A percentile compares a stretch with the other conserved stretches of the same genome.
Conservation (phyloP, 2,113 vertebrate genomes). For the Numenius arquata region DNA sequence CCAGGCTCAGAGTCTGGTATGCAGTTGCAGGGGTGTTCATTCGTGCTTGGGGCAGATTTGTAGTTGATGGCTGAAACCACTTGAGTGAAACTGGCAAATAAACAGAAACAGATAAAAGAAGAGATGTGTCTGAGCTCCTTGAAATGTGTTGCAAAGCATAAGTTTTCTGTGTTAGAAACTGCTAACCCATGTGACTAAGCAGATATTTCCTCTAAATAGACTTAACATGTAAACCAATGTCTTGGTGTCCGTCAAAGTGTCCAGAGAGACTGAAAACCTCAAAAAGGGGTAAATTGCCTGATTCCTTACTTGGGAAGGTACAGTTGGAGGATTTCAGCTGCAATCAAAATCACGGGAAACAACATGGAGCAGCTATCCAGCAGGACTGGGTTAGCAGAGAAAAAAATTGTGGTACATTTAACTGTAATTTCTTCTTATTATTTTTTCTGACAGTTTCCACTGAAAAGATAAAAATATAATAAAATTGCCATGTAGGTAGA, state of each 20-base stretch:
- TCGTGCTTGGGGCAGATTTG: rapidly evolving
- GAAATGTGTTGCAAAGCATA: background rate
- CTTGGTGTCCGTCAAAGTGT: background rate
- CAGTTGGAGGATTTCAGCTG: background rate
- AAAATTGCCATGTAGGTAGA: background rate
- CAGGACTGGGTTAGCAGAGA: background rate
- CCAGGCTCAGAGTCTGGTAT: background rate
- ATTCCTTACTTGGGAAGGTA: background rate
- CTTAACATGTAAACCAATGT: background rate
- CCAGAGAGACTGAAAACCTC: background rate
- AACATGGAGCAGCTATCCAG: background rate
- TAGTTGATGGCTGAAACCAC: background rate
- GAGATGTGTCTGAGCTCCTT: background rate
- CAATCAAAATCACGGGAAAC: background rate
- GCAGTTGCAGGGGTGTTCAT: background rate
- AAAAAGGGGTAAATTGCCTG: background rate
- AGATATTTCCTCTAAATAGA: background rate
- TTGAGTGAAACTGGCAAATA: background rate
- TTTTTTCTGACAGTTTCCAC: background rate
- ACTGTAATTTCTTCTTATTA: background rate
- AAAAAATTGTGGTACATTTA: background rate
- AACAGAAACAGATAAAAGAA: background rate
- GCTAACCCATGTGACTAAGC: background rate
- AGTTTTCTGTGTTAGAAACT: background rate
- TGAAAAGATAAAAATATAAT: background rate